Evolutionary conservation across 2,888 invertebrate genomes (phyloP).

Genomic region (Pycnomerus fuliginosus): DNA sequence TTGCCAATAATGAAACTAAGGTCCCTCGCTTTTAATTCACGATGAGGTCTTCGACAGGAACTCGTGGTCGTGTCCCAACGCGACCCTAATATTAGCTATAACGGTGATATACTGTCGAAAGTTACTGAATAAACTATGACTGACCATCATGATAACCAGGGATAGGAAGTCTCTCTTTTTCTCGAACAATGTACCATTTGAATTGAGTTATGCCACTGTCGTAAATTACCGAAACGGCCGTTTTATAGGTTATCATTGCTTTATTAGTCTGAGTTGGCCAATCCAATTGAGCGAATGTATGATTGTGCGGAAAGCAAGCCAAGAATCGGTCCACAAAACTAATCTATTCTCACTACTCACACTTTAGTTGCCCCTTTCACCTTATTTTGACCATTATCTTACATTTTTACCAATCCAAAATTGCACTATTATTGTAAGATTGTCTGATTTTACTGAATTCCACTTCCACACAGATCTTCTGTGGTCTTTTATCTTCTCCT

Average conservation of each 20-base stretch:
- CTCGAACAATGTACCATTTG: constrained; percentile 10
- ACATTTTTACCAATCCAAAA: too few relatives aligned
- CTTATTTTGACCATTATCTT: too few relatives aligned
- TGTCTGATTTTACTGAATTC: too few relatives aligned
- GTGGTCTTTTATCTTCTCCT: constrained; percentile 11
- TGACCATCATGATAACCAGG: constrained; percentile 8
- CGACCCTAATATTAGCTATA: constrained; percentile 6
- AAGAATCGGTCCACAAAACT: constrained; percentile 12
- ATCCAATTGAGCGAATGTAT: constrained; percentile 10
- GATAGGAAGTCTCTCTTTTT: constrained; percentile 7
- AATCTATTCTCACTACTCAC: constrained; percentile 15
- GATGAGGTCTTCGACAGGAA: too few relatives aligned
- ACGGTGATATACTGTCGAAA: constrained; percentile 13
- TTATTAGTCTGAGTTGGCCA: constrained; percentile 17
- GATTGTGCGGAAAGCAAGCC: constrained; percentile 10
- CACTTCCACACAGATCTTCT: too few relatives aligned
- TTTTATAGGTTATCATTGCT: constrained; percentile 17
- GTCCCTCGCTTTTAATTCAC: too few relatives aligned
- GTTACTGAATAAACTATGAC: constrained; percentile 17
- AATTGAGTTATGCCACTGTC: constrained; percentile 9
- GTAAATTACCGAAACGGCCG: constrained; percentile 11
- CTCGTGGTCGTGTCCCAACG: constrained; percentile 2
- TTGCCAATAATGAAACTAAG: too few relatives aligned
- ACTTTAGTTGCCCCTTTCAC: constrained; percentile 13
- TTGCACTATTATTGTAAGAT: too few relatives aligned